Percentiles rank a stretch among this genome's conserved stretches.
phyloP scores from a whole-genome alignment of 2,113 vertebrate species.

The Sialia sialis region DNA sequence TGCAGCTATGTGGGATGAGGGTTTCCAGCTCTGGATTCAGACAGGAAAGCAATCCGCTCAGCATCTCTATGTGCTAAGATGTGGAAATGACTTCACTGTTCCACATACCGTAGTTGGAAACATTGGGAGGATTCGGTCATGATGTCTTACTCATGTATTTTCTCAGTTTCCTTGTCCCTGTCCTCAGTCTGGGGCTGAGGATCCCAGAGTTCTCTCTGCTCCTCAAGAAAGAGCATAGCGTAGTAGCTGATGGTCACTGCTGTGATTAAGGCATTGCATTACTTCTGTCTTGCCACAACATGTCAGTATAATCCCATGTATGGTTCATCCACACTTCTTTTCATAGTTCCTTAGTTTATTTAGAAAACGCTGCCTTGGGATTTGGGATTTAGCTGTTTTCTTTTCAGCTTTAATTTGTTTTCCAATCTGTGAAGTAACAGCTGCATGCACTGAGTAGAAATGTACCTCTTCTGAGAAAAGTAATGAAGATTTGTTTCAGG shows the following conservation, averaged over 20 bases:
- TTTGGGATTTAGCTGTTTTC: background rate
- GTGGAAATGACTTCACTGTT: background rate
- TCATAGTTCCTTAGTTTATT: background rate
- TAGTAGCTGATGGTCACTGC: background rate
- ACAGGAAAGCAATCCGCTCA: background rate
- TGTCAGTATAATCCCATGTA: constrained; percentile 30
- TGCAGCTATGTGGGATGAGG: background rate
- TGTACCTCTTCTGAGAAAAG: background rate
- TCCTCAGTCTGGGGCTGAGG: background rate
- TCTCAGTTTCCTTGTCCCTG: background rate
- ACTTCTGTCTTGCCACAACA: constrained; percentile 4
- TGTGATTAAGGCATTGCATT: background rate
- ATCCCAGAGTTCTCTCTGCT: background rate
- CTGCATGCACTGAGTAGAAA: background rate
- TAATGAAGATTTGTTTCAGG: background rate
- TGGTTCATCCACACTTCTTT: background rate
- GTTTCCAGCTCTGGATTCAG: background rate
- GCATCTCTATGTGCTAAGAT: background rate
- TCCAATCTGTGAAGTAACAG: background rate
- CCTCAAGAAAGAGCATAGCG: background rate
- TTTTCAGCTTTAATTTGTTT: background rate
- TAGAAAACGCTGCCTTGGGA: background rate
- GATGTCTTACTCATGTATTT: background rate
- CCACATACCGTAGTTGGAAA: background rate
- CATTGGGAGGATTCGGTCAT: background rate